phyloP scores from a whole-genome alignment of 1,140 invertebrate genomes.

The Matsumurasca onukii region DNA sequence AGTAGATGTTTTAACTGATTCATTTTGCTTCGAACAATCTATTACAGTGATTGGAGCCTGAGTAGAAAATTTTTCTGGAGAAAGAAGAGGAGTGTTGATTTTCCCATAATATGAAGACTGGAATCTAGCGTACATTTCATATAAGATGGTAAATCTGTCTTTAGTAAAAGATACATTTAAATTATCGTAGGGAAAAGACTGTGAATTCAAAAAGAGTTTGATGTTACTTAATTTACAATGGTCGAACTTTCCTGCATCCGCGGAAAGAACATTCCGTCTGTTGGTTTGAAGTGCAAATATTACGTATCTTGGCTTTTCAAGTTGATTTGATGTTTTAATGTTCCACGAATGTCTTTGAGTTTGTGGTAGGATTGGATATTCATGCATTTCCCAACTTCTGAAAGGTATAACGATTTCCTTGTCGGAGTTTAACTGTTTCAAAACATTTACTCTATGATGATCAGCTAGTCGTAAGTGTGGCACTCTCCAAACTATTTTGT shows the following conservation, averaged over 20 bases:
- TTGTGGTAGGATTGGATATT: conserved; percentile 45
- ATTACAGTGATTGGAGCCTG: background rate
- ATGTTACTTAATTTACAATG: background rate
- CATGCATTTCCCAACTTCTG: conserved; percentile 46
- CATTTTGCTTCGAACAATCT: no score
- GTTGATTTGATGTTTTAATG: background rate
- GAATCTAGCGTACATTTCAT: no score
- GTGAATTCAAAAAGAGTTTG: background rate
- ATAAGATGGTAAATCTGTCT: background rate
- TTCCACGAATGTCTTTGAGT: conserved; percentile 41
- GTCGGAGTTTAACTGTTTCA: background rate
- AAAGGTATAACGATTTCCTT: background rate
- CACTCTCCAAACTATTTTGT: conserved; percentile 42
- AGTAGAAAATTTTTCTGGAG: background rate
- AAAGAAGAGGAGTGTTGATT: background rate
- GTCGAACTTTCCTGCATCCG: background rate
- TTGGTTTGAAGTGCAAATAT: conserved; percentile 1
- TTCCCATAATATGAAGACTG: background rate
- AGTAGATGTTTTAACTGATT: background rate
- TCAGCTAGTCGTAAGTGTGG: conserved; percentile 30
- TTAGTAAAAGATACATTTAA: background rate
- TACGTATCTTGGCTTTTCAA: background rate
- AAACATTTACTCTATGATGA: background rate
- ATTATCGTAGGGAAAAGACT: no score
- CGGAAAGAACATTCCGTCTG: background rate